Conservation (phyloP, 2,888 invertebrate genomes). For the Dryobota labecula region DNA sequence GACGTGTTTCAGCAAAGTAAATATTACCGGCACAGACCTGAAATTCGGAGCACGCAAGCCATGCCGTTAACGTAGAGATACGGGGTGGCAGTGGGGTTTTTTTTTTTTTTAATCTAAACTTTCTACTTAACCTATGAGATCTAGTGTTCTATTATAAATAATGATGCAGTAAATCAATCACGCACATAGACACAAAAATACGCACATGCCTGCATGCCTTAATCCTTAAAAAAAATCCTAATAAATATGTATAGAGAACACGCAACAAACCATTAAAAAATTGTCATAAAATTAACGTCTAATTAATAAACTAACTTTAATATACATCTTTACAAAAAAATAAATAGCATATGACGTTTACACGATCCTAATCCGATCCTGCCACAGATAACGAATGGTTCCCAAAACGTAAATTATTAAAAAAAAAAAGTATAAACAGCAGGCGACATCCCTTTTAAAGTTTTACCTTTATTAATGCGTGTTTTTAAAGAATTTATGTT, state of each 20-base stretch:
- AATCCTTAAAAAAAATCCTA: background rate
- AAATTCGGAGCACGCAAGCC: too few relatives aligned
- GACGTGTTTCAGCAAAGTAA: too few relatives aligned
- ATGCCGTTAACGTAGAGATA: too few relatives aligned
- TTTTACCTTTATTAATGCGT: constrained; percentile 81
- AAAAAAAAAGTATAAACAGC: constrained; percentile 59
- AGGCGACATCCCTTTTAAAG: constrained; percentile 73
- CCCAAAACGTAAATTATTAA: constrained; percentile 65
- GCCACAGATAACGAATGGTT: constrained; percentile 58
- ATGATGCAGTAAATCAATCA: background rate
- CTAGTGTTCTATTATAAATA: background rate
- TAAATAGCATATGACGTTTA: constrained; percentile 61
- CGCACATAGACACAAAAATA: too few relatives aligned
- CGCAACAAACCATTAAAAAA: constrained; percentile 50
- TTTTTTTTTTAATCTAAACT: too few relatives aligned
- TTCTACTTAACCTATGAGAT: background rate
- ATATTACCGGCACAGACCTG: too few relatives aligned
- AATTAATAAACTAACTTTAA: constrained; percentile 59
- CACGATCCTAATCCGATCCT: constrained; percentile 61
- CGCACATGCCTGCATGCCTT: background rate
- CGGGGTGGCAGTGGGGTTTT: too few relatives aligned
- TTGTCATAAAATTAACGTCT: constrained; percentile 64
- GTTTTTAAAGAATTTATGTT: constrained; percentile 86
- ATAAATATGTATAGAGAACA: constrained; percentile 5
- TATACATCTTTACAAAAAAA: constrained; percentile 40